Evolutionary conservation across 2,797 vertebrate species (phyloP).

Genomic region (Eutrigla gurnardus): DNA sequence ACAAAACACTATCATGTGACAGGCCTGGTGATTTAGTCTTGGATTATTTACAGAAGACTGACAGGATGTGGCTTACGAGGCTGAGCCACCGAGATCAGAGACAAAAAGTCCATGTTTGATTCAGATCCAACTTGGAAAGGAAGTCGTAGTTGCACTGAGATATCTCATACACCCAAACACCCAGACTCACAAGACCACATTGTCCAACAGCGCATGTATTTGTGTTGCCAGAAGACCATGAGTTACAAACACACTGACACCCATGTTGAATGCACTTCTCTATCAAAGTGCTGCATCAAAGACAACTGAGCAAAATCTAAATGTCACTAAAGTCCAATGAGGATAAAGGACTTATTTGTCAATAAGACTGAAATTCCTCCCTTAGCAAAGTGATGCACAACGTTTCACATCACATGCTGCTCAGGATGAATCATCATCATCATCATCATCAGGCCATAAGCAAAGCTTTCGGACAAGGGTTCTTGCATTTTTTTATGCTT

Average conservation of each 20-base stretch:
- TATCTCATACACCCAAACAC: conserved; percentile 6
- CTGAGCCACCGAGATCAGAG: conserved; percentile 8
- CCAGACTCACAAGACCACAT: conserved; percentile 31
- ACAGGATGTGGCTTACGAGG: conserved; percentile 49
- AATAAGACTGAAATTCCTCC: conserved; percentile 25
- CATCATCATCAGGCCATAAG: neutral
- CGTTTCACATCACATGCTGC: conserved; percentile 31
- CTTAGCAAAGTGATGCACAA: conserved; percentile 18
- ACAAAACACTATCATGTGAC: conserved; percentile 47
- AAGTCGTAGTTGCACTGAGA: conserved; percentile 14
- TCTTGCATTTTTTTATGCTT: too few species aligned
- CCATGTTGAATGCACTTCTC: conserved; percentile 6
- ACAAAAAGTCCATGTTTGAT: conserved; percentile 28
- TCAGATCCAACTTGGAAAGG: conserved; percentile 24
- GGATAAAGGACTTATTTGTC: conserved; percentile 18
- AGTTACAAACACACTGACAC: neutral
- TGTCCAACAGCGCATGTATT: neutral
- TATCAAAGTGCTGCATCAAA: conserved; percentile 6
- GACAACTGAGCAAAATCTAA: conserved; percentile 3
- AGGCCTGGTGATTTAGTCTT: conserved; percentile 41
- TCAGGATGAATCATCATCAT: conserved; percentile 29
- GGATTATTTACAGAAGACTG: conserved; percentile 43
- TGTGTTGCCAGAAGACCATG: neutral
- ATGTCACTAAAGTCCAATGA: conserved; percentile 13
- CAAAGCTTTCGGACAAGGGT: neutral